Evolutionary conservation across 2,888 invertebrate genomes (phyloP), one percentile per base, ranked within the genome.

Genomic region (Metellina segmentata): DNA sequence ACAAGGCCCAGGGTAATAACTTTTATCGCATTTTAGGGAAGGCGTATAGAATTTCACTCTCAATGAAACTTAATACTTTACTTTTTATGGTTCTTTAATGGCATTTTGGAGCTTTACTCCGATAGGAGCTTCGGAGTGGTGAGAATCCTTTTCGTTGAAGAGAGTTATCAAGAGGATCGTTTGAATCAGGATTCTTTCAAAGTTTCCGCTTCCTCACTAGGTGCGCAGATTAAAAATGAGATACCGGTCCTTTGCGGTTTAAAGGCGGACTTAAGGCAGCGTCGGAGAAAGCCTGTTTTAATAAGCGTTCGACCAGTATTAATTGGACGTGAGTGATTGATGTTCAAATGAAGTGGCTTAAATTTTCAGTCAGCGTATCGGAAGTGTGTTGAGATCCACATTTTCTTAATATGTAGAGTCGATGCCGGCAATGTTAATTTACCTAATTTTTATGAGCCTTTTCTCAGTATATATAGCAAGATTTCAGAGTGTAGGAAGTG

Each of bases 11-110:
- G 48, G 34, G 81, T 88, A 72, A 88, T 81, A 81, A 74, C 72
- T 81, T 88, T 88, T 88, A 88, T 81, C 72, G 88, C 74, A 79
- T 85, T 85, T 85, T 49, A 61, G 69, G 61, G 85, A 70, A 75
- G 69, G 77, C 74, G 53, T 85, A 69, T 85, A 85, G 85, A 85
- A 78, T 85, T 74, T 85, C 74, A 53, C 48, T 74, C 74, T 52
- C 85, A 72, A 85, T 85, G 72, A 72, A 85, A 85, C 74, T 85
- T 85, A 85, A 85, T 72, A 75, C 85, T 74, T 74, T 75, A 83
- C 72, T 85, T 85, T 85, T 85, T 85, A 85, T 74, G 74, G 72
- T 53, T 53, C 75, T 85, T 85, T 85, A 85, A 85, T 74, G 85
- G 61, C 61, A 85, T 85, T 85, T 79, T 61, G 61, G 34, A 7